Conservation (phyloP, 1,140 invertebrate species). For the Zaprionus kolodkinae region DNA sequence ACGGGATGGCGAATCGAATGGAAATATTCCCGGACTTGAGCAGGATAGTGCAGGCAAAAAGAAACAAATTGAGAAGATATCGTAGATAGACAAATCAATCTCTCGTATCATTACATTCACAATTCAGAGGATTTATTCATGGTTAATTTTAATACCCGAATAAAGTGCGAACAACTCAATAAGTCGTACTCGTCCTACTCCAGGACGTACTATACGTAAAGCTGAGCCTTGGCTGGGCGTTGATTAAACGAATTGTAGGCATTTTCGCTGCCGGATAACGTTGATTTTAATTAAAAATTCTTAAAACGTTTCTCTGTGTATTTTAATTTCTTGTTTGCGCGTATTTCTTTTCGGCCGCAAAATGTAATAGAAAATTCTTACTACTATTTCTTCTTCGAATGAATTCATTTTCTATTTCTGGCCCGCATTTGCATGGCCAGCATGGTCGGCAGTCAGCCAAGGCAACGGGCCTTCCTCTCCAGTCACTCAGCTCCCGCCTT, state of each 20-base stretch:
- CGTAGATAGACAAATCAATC: neutral
- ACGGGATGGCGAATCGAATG: neutral
- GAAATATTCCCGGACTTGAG: neutral
- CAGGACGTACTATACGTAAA: neutral
- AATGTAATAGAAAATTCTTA: constrained; percentile 78
- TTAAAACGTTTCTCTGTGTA: constrained; percentile 64
- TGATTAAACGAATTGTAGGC: constrained; percentile 67
- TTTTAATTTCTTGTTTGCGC: constrained; percentile 74
- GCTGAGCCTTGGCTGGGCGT: constrained; percentile 26
- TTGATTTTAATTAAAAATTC: constrained; percentile 78
- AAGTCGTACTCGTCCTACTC: neutral
- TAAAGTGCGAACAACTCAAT: neutral
- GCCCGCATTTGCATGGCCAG: constrained; percentile 70
- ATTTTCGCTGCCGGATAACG: constrained; percentile 29
- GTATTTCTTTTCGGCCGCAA: constrained; percentile 48
- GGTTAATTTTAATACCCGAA: neutral
- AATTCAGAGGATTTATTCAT: too few relatives aligned
- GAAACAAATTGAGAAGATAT: neutral
- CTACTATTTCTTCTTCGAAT: constrained; percentile 71
- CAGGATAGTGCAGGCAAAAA: neutral
- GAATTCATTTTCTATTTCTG: constrained; percentile 78
- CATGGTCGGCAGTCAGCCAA: constrained; percentile 23
- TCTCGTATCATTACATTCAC: too few relatives aligned
- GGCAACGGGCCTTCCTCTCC: constrained; percentile 40
- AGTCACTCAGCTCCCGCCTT: constrained; percentile 17